A percentile compares a stretch with the other conserved stretches of the same genome.
These are phyloP conservation scores for Glossosoma conforme DNA, from an alignment of 1,140 invertebrate genomes.

Conservation along the genomic window DNA sequence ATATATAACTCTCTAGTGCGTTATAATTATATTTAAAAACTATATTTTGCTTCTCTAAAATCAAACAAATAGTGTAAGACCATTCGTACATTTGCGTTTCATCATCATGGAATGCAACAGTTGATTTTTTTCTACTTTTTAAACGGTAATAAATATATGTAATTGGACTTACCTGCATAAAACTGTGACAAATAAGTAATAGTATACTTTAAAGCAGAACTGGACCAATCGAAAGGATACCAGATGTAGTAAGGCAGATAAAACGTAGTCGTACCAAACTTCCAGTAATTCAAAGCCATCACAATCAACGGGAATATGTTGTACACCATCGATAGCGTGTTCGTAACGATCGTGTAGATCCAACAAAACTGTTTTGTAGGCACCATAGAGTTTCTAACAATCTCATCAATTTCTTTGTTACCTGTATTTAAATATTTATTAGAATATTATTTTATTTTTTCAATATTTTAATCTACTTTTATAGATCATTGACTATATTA, in stretches of 20 bases:
- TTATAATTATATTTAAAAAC: too few species aligned
- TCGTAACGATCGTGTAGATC: conserved; percentile 11
- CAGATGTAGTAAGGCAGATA: conserved; percentile 15
- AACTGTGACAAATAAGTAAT: conserved; percentile 14
- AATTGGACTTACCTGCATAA: conserved; percentile 12
- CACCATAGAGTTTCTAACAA: conserved; percentile 5
- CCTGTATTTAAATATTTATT: not conserved
- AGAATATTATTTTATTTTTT: too few species aligned
- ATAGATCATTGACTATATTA: too few species aligned
- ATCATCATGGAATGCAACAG: not conserved
- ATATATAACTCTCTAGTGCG: too few species aligned
- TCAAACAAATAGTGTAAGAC: too few species aligned
- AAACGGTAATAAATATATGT: not conserved
- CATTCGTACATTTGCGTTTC: not conserved
- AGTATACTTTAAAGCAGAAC: not conserved
- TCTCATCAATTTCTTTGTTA: not conserved
- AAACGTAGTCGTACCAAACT: not conserved
- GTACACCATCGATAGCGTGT: conserved; percentile 2
- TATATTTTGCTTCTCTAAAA: too few species aligned
- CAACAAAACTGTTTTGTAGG: conserved; percentile 8
- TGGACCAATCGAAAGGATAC: conserved; percentile 16
- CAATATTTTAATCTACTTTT: too few species aligned
- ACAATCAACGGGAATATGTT: conserved; percentile 11
- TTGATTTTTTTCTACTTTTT: too few species aligned
- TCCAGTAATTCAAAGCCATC: not conserved